Evolutionary conservation across 2,888 invertebrate species (phyloP).

Genomic region (Apantesis nais): DNA sequence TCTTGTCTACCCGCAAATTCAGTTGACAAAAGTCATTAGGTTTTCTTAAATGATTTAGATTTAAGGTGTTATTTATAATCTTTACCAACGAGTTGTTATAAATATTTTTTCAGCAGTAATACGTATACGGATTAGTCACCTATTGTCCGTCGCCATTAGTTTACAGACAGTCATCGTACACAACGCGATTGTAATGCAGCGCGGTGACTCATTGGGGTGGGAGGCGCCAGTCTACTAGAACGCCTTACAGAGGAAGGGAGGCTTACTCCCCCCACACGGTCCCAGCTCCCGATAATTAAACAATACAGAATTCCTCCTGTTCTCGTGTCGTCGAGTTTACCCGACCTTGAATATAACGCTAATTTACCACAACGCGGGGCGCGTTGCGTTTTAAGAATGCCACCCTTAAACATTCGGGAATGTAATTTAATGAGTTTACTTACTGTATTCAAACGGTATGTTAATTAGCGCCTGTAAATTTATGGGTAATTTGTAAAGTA

Average conservation of each 20-base stretch:
- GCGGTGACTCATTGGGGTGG: constrained; percentile 55
- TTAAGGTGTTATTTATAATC: neutral
- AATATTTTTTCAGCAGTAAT: constrained; percentile 2
- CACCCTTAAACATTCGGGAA: constrained; percentile 53
- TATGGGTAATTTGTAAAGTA: constrained; percentile 52
- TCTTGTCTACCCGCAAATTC: no score
- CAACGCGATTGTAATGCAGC: constrained; percentile 51
- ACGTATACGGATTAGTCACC: constrained; percentile 44
- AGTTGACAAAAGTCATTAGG: no score
- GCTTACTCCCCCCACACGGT: constrained; percentile 18
- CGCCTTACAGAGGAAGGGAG: no score
- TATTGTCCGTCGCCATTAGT: constrained; percentile 36
- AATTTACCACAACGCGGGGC: constrained; percentile 49
- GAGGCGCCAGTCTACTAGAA: constrained; percentile 26
- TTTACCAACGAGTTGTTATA: neutral
- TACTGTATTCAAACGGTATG: constrained; percentile 52
- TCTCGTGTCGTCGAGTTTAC: constrained; percentile 46
- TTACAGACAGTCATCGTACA: constrained; percentile 44
- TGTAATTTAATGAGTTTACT: constrained; percentile 60
- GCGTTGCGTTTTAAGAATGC: constrained; percentile 59
- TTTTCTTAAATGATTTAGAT: no score
- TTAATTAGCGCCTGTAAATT: constrained; percentile 57
- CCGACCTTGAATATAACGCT: constrained; percentile 65
- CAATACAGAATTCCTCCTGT: constrained; percentile 58
- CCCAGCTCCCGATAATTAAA: constrained; percentile 56